Base-by-base conservation (phyloP, 2,888 invertebrate species). In the Mythimna pallens region DNA sequence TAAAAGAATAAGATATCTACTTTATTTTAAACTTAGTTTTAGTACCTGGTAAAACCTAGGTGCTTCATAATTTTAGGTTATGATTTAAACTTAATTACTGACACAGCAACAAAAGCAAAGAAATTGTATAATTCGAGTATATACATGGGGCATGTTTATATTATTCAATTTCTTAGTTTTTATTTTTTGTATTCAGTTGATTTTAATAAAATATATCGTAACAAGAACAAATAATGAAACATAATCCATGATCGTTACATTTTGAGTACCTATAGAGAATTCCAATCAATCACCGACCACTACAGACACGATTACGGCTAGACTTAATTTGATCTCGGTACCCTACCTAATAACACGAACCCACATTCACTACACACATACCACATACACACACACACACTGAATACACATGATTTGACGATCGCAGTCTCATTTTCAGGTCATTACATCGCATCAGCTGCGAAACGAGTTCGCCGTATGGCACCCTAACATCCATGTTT, bases 401-500 rank as follows among this genome's bases (percentile, higher is more conserved):
- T 34, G 55, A 36, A 61, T 55, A 82, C 25, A 55, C 64, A 70
- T 81, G 79, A 85, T 85, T 79, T 75, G 70, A 81, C 81, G 79
- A 78, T 85, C 70, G 81, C 82, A 81, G 88, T 88, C 88, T 91
- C 90, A 92, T 91, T 91, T 91, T 90, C 91, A 87, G 86, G 85
- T 81, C 86, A 91, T 91, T 90, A 90, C 87, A 79, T 79, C 83
- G 80, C 86, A 84, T 86, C 84, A 85, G 82, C 71, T 73, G 65
- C 69, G 72, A 80, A 85, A 86, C 78, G 87, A 86, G 87, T 80
- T 80, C 83, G 82, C 87, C 86, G 87, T 83, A 89, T 87, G 86
- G 80, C 85, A 80, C 70, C 80, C 75, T 79, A 80, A 86, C 84
- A 82, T 78, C 73, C 84, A 83, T 84, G 86, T 82, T 87, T 86